These are phyloP conservation scores for Lymantria dispar DNA, from an alignment of 2,888 invertebrate species.

Conservation along the genomic window DNA sequence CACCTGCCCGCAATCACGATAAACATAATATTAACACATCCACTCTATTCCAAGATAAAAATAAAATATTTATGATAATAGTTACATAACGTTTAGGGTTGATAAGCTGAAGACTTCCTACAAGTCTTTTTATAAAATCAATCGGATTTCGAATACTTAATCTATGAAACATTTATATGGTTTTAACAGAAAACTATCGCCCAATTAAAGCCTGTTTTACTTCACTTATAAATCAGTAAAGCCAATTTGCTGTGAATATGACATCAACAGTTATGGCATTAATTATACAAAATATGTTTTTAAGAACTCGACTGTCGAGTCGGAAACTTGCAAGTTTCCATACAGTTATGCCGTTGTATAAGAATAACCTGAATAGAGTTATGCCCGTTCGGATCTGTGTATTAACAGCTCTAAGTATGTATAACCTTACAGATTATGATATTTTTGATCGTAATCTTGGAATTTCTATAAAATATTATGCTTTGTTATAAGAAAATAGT, in stretches of 20 bases:
- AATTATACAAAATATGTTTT: slow-evolving; percentile 40
- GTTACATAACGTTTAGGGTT: too few species aligned
- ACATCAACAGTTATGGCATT: slow-evolving; percentile 32
- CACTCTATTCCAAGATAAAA: too few species aligned
- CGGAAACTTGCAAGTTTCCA: slow-evolving; percentile 52
- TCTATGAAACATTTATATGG: neutral
- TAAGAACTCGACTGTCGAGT: slow-evolving; percentile 43
- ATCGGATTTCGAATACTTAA: neutral
- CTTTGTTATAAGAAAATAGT: neutral
- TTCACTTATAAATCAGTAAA: neutral
- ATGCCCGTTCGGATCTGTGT: slow-evolving; percentile 54
- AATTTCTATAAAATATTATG: neutral
- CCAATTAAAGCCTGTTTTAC: too few species aligned
- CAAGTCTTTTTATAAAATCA: too few species aligned
- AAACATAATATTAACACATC: slow-evolving; percentile 5
- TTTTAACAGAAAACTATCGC: too few species aligned
- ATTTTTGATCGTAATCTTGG: slow-evolving; percentile 44
- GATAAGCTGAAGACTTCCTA: too few species aligned
- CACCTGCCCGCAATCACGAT: slow-evolving; percentile 56
- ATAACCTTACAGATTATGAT: slow-evolving; percentile 49
- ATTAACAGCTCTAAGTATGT: slow-evolving; percentile 31
- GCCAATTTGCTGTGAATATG: slow-evolving; percentile 1
- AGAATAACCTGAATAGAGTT: slow-evolving; percentile 66
- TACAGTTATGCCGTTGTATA: slow-evolving; percentile 67
- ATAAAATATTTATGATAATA: neutral